A percentile compares a stretch with the other conserved stretches of the same genome.
These are phyloP conservation scores for Drosophila nikananu DNA, from an alignment of 1,140 invertebrate species.

Conservation along the genomic window DNA sequence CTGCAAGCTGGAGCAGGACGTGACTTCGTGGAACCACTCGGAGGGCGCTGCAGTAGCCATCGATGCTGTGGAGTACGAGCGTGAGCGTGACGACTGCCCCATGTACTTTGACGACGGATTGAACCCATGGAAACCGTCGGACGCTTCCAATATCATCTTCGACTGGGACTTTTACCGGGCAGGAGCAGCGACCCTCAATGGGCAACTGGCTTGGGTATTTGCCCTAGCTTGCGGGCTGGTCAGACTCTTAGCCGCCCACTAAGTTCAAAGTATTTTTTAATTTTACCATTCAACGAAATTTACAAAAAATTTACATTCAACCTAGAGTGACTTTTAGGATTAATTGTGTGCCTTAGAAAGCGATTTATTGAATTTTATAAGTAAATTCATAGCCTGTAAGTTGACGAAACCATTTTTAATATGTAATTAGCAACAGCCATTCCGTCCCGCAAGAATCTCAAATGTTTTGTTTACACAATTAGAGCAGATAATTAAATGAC, in stretches of 20 bases:
- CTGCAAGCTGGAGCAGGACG: conserved; percentile 96
- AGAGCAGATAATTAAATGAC: conserved; percentile 45
- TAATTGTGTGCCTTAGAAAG: conserved; percentile 42
- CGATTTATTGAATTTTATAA: conserved; percentile 30
- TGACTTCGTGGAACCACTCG: conserved; percentile 93
- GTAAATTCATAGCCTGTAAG: conserved; percentile 53
- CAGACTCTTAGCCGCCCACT: conserved; percentile 22
- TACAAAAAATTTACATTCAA: conserved; percentile 12
- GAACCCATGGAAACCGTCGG: conserved; percentile 92
- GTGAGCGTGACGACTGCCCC: conserved; percentile 97
- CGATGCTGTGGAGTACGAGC: conserved; percentile 96
- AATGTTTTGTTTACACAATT: conserved; percentile 60
- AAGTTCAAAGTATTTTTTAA: conserved; percentile 44
- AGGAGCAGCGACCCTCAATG: conserved; percentile 27
- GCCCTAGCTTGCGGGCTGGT: conserved; percentile 19
- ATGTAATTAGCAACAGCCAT: conserved; percentile 27
- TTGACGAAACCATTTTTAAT: conserved; percentile 6
- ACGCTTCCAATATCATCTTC: conserved; percentile 90
- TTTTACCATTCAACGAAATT: conserved; percentile 36
- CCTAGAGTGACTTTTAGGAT: conserved; percentile 24
- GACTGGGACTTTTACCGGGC: conserved; percentile 84
- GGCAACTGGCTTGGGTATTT: conserved; percentile 10
- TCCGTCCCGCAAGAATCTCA: conserved; percentile 70
- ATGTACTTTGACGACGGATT: conserved; percentile 97
- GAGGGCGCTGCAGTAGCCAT: conserved; percentile 96